Conservation (phyloP, 2,113 vertebrate genomes). For the Pelecanoides urinatrix region DNA sequence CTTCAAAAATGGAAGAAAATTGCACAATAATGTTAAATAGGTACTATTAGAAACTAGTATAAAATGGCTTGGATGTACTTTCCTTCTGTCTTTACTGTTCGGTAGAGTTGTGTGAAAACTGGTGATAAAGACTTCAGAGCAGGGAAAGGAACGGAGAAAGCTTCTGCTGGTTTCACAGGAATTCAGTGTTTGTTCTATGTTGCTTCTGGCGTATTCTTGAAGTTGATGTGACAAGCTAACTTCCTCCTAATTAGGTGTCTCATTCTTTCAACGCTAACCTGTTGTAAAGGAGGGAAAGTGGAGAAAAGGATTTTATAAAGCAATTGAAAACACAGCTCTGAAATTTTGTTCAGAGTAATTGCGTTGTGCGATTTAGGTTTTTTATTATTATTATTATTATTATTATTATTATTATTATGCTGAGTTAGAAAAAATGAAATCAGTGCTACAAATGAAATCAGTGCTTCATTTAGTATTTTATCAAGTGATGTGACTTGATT, state of each 20-base stretch:
- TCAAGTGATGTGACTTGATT: not conserved
- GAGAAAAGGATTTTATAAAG: not conserved
- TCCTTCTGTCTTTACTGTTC: not conserved
- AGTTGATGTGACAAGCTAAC: not conserved
- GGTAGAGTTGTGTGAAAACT: not conserved
- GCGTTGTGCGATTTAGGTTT: not conserved
- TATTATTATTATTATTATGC: not conserved
- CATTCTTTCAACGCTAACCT: not conserved
- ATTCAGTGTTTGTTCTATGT: not conserved
- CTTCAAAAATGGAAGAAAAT: not conserved
- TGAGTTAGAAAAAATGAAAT: not conserved
- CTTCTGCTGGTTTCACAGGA: not conserved
- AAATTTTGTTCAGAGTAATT: not conserved
- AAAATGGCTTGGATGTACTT: not conserved
- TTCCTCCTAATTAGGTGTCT: not conserved
- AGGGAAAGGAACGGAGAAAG: not conserved
- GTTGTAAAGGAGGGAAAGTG: not conserved
- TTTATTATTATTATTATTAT: not conserved
- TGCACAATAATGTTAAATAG: not conserved
- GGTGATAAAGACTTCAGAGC: not conserved
- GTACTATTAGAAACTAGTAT: not conserved
- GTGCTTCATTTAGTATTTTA: not conserved
- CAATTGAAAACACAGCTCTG: not conserved
- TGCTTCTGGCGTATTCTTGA: not conserved
- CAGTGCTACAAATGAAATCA: not conserved